Evolutionary conservation across 2,113 vertebrate species (phyloP), one percentile per base, ranked within the genome.

Genomic region (Peromyscus californicus): DNA sequence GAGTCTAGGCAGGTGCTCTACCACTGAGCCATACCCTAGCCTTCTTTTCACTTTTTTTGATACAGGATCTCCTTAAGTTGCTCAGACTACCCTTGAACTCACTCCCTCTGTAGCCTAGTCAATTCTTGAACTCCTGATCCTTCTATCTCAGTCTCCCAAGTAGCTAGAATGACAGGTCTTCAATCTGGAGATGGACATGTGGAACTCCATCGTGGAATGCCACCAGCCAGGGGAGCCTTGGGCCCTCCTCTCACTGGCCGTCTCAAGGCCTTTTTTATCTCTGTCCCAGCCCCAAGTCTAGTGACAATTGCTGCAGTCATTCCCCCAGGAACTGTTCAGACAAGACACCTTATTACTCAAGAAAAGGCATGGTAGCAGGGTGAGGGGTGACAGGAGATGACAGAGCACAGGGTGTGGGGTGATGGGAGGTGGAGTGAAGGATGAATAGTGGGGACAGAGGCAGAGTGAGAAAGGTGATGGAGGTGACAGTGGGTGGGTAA

Each of bases 321-420:
- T 94, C 76, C 67, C 83, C 24, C 70, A 67, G 54, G 83, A 95
- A 86, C 82, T 90, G 65, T 91, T 94, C 82, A 72, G 78, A 79
- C 9, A 54, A 65, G 86, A 95, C 12, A 51, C 80, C 86, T 76
- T 88, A 24, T 45, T 42, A 11, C 78, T 26, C 29, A 15, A 63
- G 80, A 91, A 61, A 74, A 4, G 7, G 21, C 63, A 26, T 22
- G 31, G 21, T 51, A 22, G 42, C 61, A 33, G 17, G 11, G n/a
- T 63, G 80, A 39, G 54, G 19, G 21, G 36, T 83, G 11, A 39
- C 2, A 11, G 80, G 19, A 39, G 74, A 26, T 29, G 75, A 78
- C 42, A 78, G 42, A 45, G 39, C 42, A 11, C 12, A n/a, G 24
- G n/a, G 24, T 48, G 42, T 29, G 75, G 75, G 7, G 48, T 36